Conservation (phyloP, 2,113 vertebrate species). For the Ardeotis arabs region DNA sequence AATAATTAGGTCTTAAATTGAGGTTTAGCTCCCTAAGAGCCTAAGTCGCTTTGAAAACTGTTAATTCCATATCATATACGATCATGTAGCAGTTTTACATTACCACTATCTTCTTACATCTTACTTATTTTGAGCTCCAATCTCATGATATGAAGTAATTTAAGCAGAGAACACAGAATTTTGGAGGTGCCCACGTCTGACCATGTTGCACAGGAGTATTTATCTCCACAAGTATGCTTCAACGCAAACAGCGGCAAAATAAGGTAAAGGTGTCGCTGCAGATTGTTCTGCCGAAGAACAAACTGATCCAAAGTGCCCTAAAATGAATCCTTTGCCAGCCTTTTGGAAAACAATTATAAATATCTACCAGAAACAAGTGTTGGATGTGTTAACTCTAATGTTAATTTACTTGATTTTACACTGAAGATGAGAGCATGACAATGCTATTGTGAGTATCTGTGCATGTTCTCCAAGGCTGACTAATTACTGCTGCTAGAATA, state of each 20-base stretch:
- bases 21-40: background rate
- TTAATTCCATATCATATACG: background rate
- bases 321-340: background rate
- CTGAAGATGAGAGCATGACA: background rate
- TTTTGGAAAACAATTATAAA: background rate
- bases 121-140: background rate
- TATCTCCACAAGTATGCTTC: background rate
- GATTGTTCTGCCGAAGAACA: background rate
- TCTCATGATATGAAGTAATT: background rate
- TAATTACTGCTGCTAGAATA: background rate
- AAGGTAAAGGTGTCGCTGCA: background rate
- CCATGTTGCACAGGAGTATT: background rate
- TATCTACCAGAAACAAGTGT: background rate
- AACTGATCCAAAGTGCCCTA: background rate
- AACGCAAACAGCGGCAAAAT: background rate
- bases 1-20: conserved; percentile 40
- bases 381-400: background rate
- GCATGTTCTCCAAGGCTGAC: background rate
- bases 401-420: background rate
- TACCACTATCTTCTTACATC: background rate
- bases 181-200: background rate
- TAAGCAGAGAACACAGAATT: background rate
- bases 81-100: background rate
- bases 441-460: fast-evolving
- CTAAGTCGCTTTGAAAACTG: background rate